Percentiles rank a stretch among this genome's conserved stretches.
Evolutionary conservation across 2,797 vertebrate species (phyloP).

Genomic region (Sebastolobus alascanus): DNA sequence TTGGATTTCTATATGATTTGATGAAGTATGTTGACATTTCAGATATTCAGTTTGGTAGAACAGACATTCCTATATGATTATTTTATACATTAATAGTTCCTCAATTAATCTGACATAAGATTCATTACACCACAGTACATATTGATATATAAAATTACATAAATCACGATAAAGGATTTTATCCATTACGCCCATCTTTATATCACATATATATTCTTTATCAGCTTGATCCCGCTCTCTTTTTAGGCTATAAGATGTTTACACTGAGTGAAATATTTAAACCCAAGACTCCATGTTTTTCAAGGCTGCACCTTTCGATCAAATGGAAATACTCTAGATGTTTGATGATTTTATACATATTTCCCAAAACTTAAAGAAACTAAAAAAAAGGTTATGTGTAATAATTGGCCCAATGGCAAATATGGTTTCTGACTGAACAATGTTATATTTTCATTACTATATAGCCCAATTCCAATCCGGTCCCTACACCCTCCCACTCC

Average conservation of each 20-base stretch:
- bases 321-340: neutral
- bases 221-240: neutral
- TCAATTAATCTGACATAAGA: neutral
- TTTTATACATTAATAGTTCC: neutral
- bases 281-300: neutral
- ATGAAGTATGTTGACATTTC: neutral
- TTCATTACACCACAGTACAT: neutral
- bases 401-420: neutral
- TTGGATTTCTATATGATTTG: neutral
- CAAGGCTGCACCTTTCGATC: fast-evolving
- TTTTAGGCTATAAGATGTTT: neutral
- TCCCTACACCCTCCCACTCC: too few relatives aligned
- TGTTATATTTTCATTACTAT: neutral
- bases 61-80: neutral
- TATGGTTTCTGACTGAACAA: neutral
- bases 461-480: neutral
- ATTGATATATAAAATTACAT: neutral
- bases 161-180: neutral
- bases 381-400: neutral
- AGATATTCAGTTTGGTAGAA: neutral
- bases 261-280: neutral
- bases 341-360: too few relatives aligned
- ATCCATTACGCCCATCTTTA: neutral
- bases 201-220: neutral
- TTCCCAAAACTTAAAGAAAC: neutral